Percentiles rank a stretch among this genome's conserved stretches.
Conservation (phyloP, 2,797 vertebrate species). For the Pelodytes ibericus region DNA sequence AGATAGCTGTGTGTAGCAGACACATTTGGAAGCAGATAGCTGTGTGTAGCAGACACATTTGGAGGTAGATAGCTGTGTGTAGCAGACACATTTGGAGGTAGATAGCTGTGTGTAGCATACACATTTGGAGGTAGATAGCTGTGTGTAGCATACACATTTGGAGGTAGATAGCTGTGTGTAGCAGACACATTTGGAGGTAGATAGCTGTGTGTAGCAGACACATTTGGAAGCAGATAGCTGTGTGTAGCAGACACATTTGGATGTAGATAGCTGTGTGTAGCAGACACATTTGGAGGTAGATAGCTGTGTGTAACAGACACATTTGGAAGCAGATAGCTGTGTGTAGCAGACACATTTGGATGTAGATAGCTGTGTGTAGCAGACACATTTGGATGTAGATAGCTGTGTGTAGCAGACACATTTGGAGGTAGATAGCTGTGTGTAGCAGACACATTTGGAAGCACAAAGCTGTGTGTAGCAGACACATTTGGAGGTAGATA, state of each 20-base stretch:
- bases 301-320: not conserved
- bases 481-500: not conserved
- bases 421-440: not conserved
- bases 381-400: not conserved
- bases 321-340: not conserved
- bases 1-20: not conserved
- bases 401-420: not conserved
- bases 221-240: not conserved
- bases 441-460: no score
- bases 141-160: not conserved
- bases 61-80: not conserved
- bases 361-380: not conserved
- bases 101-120: not conserved
- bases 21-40: no score
- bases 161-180: not conserved
- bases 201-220: not conserved
- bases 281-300: not conserved
- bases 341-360: no score
- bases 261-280: not conserved
- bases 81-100: not conserved
- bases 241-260: not conserved
- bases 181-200: not conserved
- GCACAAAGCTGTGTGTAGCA: not conserved
- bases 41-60: not conserved
- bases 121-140: no score